These are phyloP conservation scores for Oxystoma pomonae DNA, from an alignment of 2,888 invertebrate species.

Conservation along the genomic window DNA sequence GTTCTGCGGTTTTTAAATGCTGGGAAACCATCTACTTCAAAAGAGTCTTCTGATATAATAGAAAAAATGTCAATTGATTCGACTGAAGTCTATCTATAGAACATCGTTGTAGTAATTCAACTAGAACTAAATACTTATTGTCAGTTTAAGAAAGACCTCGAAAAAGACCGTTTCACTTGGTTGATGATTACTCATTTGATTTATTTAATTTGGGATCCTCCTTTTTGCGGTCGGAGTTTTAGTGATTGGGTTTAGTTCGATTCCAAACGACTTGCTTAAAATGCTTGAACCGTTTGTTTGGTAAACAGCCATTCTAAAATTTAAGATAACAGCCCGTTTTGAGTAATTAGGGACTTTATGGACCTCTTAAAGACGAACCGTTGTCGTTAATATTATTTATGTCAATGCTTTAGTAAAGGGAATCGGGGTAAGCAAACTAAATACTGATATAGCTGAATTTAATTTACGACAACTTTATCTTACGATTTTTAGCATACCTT, in stretches of 20 bases:
- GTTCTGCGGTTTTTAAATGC: not conserved
- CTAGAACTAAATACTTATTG: not conserved
- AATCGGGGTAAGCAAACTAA: too few species aligned
- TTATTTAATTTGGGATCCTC: not conserved
- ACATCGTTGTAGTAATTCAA: not conserved
- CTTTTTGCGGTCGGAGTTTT: not conserved
- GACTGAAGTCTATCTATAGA: not conserved
- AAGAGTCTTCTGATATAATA: not conserved
- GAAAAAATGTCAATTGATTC: not conserved
- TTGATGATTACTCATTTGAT: not conserved
- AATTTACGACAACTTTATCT: too few species aligned
- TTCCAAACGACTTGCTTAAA: not conserved
- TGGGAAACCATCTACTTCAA: not conserved
- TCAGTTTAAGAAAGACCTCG: not conserved
- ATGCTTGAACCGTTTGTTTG: not conserved
- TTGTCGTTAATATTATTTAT: too few species aligned
- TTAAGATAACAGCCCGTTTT: too few species aligned
- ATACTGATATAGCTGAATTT: too few species aligned
- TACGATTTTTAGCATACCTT: too few species aligned
- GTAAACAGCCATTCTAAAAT: too few species aligned
- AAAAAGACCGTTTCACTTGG: not conserved
- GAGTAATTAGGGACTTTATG: too few species aligned
- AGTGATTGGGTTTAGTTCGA: not conserved
- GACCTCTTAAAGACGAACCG: too few species aligned
- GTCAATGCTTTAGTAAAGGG: too few species aligned